Conservation (phyloP, 2,113 vertebrate species). For the Heteronetta atricapilla region DNA sequence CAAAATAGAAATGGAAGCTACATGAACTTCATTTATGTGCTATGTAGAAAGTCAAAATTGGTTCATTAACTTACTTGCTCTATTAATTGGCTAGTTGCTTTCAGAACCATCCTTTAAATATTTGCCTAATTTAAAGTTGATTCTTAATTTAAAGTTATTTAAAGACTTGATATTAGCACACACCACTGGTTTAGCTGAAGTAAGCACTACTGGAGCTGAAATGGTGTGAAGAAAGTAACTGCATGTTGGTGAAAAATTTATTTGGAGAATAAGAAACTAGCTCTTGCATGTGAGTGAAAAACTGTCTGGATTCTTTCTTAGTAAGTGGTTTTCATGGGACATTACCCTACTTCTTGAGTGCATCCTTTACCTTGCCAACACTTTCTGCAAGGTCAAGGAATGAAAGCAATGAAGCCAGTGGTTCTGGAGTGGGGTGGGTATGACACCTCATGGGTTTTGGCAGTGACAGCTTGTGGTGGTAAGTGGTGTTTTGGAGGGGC, state of each 20-base stretch:
- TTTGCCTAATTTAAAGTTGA: background rate
- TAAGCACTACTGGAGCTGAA: accelerated
- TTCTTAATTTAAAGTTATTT: background rate
- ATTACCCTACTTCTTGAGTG: background rate
- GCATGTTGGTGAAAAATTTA: accelerated
- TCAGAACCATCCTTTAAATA: background rate
- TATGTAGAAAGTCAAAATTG: background rate
- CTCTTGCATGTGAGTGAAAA: accelerated
- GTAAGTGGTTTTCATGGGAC: background rate
- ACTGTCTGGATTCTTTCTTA: accelerated
- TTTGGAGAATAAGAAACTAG: accelerated
- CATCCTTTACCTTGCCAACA: background rate
- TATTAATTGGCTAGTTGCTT: background rate
- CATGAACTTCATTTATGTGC: background rate
- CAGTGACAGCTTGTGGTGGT: background rate
- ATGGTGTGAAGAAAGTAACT: background rate
- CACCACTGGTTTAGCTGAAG: background rate
- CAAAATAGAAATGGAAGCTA: background rate
- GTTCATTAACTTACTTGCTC: background rate
- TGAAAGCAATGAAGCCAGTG: background rate
- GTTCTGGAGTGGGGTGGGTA: background rate
- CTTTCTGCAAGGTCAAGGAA: background rate
- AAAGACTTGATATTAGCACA: background rate
- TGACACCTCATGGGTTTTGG: background rate
- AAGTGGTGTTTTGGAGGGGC: no score